These are phyloP conservation scores for Agrypnia vestita DNA, from an alignment of 1,140 invertebrate species.

Conservation along the genomic window DNA sequence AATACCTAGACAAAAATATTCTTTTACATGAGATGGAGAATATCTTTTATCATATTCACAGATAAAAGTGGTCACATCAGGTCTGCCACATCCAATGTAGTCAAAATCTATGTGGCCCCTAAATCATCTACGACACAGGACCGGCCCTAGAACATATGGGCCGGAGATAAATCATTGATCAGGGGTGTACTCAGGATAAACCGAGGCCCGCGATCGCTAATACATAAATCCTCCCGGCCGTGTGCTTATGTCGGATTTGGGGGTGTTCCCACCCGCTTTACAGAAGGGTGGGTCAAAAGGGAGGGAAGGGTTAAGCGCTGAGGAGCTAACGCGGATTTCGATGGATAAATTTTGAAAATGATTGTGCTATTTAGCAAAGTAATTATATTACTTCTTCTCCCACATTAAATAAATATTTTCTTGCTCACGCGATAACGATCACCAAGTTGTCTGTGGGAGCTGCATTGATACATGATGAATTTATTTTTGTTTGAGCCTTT, in stretches of 20 bases:
- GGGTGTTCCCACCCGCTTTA: conserved; percentile 30
- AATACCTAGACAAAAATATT: too few relatives aligned
- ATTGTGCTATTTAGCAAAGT: too few relatives aligned
- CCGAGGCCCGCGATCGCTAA: conserved; percentile 56
- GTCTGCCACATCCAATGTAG: conserved; percentile 11
- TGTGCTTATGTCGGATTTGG: conserved; percentile 59
- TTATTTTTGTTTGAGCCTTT: too few relatives aligned
- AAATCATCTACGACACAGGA: conserved; percentile 54
- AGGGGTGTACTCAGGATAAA: conserved; percentile 57
- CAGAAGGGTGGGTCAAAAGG: neutral
- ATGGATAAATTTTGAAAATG: too few relatives aligned
- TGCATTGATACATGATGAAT: too few relatives aligned
- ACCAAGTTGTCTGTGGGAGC: too few relatives aligned
- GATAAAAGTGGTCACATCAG: neutral
- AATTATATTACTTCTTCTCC: too few relatives aligned
- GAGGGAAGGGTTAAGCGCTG: neutral
- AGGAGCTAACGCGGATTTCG: too few relatives aligned
- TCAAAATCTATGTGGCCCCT: conserved; percentile 39
- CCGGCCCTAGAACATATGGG: conserved; percentile 55
- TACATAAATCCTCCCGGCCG: conserved; percentile 57
- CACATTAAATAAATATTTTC: too few relatives aligned
- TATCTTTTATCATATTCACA: too few relatives aligned
- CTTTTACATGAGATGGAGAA: too few relatives aligned
- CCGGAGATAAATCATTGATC: conserved; percentile 58
- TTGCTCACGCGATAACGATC: too few relatives aligned